Percentiles rank a stretch among this genome's conserved stretches.
Conservation (phyloP, 2,113 vertebrate genomes). For the Rafetus swinhoei region DNA sequence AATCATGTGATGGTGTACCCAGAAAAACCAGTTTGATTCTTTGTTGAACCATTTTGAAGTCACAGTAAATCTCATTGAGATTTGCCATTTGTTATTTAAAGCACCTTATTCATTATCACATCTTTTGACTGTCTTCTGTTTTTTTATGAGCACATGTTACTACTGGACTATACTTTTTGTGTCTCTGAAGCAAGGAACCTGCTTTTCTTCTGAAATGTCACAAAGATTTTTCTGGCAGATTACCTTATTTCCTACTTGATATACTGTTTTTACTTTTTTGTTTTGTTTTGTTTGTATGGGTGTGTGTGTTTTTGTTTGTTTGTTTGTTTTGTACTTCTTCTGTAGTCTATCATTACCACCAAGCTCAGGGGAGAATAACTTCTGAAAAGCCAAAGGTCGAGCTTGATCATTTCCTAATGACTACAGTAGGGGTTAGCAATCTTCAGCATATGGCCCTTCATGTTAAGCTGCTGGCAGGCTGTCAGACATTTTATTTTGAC, state of each 20-base stretch:
- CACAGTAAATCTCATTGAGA: neutral
- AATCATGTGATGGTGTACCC: neutral
- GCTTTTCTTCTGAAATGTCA: neutral
- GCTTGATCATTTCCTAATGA: constrained; percentile 4
- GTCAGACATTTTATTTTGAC: too few species aligned
- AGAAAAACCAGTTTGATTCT: constrained; percentile 82
- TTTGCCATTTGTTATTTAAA: constrained; percentile 29
- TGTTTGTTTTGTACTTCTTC: neutral
- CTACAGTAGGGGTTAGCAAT: neutral
- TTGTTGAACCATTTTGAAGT: constrained; percentile 70
- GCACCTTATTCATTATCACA: constrained; percentile 28
- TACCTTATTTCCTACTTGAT: constrained; percentile 31
- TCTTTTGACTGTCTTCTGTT: neutral
- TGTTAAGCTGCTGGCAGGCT: too few species aligned
- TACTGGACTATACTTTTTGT: neutral
- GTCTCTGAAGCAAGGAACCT: constrained; percentile 10
- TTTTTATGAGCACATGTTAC: constrained; percentile 1
- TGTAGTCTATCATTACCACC: neutral
- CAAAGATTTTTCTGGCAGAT: neutral
- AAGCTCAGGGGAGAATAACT: constrained; percentile 44
- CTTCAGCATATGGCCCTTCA: too few species aligned
- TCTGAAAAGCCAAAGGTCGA: constrained; percentile 46
- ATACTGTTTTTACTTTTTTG: neutral
- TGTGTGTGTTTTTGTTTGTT: too few species aligned
- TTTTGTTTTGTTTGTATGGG: too few species aligned